These are phyloP conservation scores for Pristis pectinata DNA, from an alignment of 2,797 vertebrate genomes.

Conservation along the genomic window DNA sequence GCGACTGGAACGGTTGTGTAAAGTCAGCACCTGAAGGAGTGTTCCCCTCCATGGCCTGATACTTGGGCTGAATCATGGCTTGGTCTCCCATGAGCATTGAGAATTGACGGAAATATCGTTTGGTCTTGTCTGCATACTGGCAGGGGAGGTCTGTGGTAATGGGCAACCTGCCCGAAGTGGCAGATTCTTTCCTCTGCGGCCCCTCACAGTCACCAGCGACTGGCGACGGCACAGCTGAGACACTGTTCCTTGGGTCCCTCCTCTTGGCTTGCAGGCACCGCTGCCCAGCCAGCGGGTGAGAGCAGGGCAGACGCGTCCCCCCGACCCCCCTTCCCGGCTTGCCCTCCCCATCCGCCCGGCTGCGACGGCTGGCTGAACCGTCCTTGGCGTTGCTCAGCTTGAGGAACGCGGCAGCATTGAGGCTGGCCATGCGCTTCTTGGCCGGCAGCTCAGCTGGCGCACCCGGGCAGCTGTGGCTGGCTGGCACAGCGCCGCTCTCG, in stretches of 20 bases:
- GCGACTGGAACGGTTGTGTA: conserved; percentile 48
- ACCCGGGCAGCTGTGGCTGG: conserved; percentile 44
- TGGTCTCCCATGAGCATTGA: conserved; percentile 44
- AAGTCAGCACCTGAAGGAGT: conserved; percentile 55
- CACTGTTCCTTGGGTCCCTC: conserved; percentile 46
- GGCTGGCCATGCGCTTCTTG: conserved; percentile 86
- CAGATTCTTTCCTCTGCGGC: conserved; percentile 49
- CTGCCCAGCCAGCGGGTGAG: conserved; percentile 53
- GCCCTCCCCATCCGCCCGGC: conserved; percentile 54
- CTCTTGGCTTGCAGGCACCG: conserved; percentile 59
- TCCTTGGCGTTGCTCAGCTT: conserved; percentile 78
- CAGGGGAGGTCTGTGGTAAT: conserved; percentile 49
- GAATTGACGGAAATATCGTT: conserved; percentile 39
- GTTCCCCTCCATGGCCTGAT: conserved; percentile 45
- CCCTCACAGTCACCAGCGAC: conserved; percentile 44
- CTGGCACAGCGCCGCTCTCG: background rate
- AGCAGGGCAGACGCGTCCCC: conserved; percentile 55
- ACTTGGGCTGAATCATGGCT: conserved; percentile 57
- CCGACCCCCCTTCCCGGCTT: conserved; percentile 52
- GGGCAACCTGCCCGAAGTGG: conserved; percentile 45
- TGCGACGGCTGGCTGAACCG: conserved; percentile 57
- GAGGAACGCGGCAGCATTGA: conserved; percentile 85
- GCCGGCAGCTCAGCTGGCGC: conserved; percentile 52
- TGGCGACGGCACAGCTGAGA: conserved; percentile 42
- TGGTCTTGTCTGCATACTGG: conserved; percentile 45